Percentiles rank a stretch among this genome's conserved stretches.
Evolutionary conservation across 2,797 vertebrate species (phyloP).

Genomic region (Poliocrania exsul): DNA sequence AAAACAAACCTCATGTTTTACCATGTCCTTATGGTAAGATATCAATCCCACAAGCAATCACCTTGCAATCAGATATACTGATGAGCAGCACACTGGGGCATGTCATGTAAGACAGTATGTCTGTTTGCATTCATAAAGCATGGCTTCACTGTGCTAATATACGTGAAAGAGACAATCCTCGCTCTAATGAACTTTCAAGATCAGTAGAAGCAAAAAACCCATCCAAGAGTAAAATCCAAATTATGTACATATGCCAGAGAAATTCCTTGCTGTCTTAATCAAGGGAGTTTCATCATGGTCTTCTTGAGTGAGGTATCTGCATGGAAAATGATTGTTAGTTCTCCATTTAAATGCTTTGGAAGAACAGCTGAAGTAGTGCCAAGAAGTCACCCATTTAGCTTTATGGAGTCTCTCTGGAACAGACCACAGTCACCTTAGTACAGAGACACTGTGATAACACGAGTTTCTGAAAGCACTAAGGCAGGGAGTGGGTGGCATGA

Average conservation of each 20-base stretch:
- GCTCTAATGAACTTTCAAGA: not conserved
- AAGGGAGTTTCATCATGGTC: not conserved
- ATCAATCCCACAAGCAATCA: not conserved
- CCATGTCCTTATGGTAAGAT: not conserved
- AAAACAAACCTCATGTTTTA: not conserved
- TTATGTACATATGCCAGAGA: not conserved
- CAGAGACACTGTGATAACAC: not conserved
- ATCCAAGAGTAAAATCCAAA: slow-evolving; percentile 38
- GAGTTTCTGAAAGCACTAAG: not conserved
- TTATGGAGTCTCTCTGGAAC: not conserved
- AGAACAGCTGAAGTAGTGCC: not conserved
- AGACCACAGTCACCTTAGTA: not conserved
- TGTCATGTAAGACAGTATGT: not conserved
- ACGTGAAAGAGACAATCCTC: not conserved
- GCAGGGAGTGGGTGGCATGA: not conserved
- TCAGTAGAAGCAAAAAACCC: not conserved
- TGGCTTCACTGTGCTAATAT: not conserved
- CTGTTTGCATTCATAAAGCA: not conserved
- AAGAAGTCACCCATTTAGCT: not conserved
- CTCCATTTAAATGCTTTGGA: not conserved
- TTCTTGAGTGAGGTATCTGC: not conserved
- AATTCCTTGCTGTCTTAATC: not conserved
- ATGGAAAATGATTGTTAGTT: not conserved
- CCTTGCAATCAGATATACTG: not conserved
- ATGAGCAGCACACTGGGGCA: not conserved